Conservation (phyloP, 2,113 vertebrate species). For the Corythoichthys intestinalis region DNA sequence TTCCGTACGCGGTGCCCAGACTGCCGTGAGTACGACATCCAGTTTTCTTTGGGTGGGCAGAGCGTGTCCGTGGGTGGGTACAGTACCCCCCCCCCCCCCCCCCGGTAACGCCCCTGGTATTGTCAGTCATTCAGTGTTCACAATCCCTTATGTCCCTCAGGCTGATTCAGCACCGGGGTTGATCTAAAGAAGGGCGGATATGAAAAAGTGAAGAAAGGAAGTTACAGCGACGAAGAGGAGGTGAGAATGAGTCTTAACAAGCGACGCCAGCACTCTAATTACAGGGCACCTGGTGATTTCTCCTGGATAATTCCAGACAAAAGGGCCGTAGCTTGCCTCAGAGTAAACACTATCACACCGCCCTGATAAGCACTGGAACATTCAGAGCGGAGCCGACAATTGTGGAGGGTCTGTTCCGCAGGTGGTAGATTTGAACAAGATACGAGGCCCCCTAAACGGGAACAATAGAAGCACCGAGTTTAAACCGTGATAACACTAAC, state of each 20-base stretch:
- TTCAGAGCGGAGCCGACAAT: conserved; percentile 18
- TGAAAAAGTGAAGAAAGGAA: conserved; percentile 11
- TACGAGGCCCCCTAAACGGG: conserved; percentile 40
- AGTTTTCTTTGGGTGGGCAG: too few species aligned
- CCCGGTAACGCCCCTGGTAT: neutral
- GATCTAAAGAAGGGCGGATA: conserved; percentile 28
- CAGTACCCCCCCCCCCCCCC: too few species aligned
- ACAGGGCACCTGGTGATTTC: conserved; percentile 30
- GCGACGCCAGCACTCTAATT: conserved; percentile 35
- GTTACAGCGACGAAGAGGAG: neutral
- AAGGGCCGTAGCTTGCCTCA: conserved; percentile 8
- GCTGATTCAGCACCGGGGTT: conserved; percentile 48
- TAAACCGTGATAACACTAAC: conserved; percentile 52
- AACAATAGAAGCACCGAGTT: conserved; percentile 38
- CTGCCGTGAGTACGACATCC: too few species aligned
- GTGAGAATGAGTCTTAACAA: conserved; percentile 26
- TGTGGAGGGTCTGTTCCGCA: conserved; percentile 35
- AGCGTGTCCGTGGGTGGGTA: too few species aligned
- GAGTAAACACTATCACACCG: conserved; percentile 20
- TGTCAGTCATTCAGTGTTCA: conserved; percentile 13
- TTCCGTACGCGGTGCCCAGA: too few species aligned
- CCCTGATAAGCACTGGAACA: conserved; percentile 28
- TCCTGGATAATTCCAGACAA: conserved; percentile 38
- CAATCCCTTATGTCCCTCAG: conserved; percentile 44
- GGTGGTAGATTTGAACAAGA: conserved; percentile 62